Percentiles rank a stretch among this genome's conserved stretches.
phyloP scores from a whole-genome alignment of 2,113 vertebrate genomes.

The Dasypus novemcinctus region DNA sequence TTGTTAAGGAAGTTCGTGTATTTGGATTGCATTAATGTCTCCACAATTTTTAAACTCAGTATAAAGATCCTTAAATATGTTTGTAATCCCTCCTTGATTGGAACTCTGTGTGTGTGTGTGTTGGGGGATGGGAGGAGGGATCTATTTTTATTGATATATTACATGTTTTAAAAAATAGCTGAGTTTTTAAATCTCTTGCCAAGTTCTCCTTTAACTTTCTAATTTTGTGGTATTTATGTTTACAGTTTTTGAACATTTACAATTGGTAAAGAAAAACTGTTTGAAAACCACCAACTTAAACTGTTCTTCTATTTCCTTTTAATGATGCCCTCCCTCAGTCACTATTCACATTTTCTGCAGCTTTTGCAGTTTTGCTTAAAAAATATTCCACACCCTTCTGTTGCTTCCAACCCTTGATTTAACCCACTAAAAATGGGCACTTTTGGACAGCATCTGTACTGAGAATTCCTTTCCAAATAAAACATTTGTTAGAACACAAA shows the following conservation, averaged over 20 bases:
- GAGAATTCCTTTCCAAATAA: slow-evolving; percentile 70
- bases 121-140: no score
- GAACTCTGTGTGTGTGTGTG: not conserved
- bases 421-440: slow-evolving; percentile 63
- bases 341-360: slow-evolving; percentile 19
- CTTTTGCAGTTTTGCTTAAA: slow-evolving; percentile 49
- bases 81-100: not conserved
- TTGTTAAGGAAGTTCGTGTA: slow-evolving; percentile 27
- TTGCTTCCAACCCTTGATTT: slow-evolving; percentile 56
- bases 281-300: slow-evolving; percentile 32
- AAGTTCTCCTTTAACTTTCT: slow-evolving; percentile 51
- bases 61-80: not conserved
- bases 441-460: slow-evolving; percentile 63
- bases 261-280: slow-evolving; percentile 26
- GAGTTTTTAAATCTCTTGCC: not conserved
- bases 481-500: slow-evolving; percentile 71
- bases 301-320: not conserved
- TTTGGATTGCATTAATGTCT: slow-evolving; percentile 29
- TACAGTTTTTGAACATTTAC: not conserved
- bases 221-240: slow-evolving; percentile 44
- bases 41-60: slow-evolving; percentile 33
- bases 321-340: not conserved
- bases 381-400: not conserved
- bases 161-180: not conserved
- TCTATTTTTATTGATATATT: slow-evolving; percentile 37